These are phyloP conservation scores for Zaprionus inermis DNA, from an alignment of 1,140 invertebrate genomes.

Conservation along the genomic window DNA sequence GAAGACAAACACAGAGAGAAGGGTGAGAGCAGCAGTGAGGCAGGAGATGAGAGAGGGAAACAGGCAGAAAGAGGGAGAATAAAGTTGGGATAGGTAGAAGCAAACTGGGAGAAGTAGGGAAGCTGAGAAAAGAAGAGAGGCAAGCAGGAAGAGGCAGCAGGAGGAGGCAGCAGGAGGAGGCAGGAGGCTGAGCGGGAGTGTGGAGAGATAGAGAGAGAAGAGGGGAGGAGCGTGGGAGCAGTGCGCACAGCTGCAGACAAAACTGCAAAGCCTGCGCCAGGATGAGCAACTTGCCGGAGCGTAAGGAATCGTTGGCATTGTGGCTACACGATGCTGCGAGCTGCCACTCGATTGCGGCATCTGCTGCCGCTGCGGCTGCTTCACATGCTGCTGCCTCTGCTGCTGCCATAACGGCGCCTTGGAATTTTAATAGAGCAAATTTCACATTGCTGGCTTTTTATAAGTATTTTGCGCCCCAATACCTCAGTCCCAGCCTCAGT, in stretches of 20 bases:
- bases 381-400: constrained; percentile 4
- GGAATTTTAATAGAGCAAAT: constrained; percentile 83
- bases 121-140: not conserved
- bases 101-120: not conserved
- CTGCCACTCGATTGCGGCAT: constrained; percentile 53
- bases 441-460: constrained; percentile 33
- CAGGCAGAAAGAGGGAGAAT: not conserved
- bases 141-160: too few relatives aligned
- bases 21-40: too few relatives aligned
- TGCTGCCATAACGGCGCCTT: constrained; percentile 54
- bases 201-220: not conserved
- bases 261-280: constrained; percentile 69
- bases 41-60: not conserved
- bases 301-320: constrained; percentile 58
- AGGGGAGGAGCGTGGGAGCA: not conserved
- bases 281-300: constrained; percentile 28
- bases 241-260: constrained; percentile 43
- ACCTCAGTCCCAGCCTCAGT: too few relatives aligned
- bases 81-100: too few relatives aligned
- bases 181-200: not conserved
- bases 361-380: constrained; percentile 34
- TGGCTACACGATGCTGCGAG: constrained; percentile 14
- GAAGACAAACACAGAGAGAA: too few relatives aligned
- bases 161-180: too few relatives aligned
- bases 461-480: not conserved